These are phyloP conservation scores for Hydrotaea cyrtoneurina DNA, from an alignment of 2,888 invertebrate species.

Conservation along the genomic window DNA sequence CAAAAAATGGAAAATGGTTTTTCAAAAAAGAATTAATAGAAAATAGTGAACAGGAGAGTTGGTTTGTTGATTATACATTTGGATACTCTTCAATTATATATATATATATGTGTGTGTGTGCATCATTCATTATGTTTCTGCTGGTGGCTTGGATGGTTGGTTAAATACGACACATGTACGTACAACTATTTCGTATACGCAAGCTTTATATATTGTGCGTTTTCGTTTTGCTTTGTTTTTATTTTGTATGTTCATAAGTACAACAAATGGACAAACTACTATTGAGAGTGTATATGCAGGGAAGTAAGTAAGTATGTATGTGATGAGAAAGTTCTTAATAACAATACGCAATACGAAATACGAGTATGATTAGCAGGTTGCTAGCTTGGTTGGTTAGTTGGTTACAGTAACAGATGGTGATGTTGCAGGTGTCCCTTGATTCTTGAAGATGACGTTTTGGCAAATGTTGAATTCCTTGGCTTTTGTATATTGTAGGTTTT, in stretches of 20 bases:
- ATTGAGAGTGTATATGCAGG: not conserved
- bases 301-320: conserved; percentile 1
- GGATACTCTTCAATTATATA: conserved; percentile 1
- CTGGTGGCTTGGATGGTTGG: not conserved
- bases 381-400: conserved; percentile 43
- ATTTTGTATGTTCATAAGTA: conserved; percentile 9
- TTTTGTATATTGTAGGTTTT: conserved; percentile 39
- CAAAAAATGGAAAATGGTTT: conserved; percentile 34
- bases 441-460: conserved; percentile 59
- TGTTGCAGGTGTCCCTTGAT: conserved; percentile 54
- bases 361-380: not conserved
- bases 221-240: too few species aligned
- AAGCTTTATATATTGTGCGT: conserved; percentile 21
- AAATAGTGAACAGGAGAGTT: conserved; percentile 17
- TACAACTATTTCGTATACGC: conserved; percentile 11
- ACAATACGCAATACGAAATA: conserved; percentile 7
- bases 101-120: too few species aligned
- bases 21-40: not conserved
- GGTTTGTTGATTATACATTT: conserved; percentile 13
- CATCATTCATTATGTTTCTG: conserved; percentile 14
- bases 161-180: not conserved
- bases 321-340: conserved; percentile 17
- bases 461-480: conserved; percentile 60
- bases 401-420: conserved; percentile 58
- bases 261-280: conserved; percentile 11